A percentile compares a stretch with the other conserved stretches of the same genome.
phyloP scores from a whole-genome alignment of 2,888 invertebrate genomes.

The Amblyjoppa fuscipennis region DNA sequence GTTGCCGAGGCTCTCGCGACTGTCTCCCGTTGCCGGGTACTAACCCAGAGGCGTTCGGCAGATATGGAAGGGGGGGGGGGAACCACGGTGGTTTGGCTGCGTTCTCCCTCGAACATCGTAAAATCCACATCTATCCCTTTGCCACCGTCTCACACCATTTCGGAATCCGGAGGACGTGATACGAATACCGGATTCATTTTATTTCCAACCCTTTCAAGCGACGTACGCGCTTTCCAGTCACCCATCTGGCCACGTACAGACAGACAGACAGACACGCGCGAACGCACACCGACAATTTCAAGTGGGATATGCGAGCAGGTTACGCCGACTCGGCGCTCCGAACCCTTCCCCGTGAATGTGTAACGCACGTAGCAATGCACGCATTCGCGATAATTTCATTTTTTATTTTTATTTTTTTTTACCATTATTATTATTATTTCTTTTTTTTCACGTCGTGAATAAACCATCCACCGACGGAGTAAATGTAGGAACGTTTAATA shows the following conservation, averaged over 20 bases:
- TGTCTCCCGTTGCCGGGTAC: slow-evolving; percentile 65
- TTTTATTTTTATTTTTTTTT: slow-evolving; percentile 71
- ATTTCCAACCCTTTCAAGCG: slow-evolving; percentile 79
- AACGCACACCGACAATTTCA: background rate
- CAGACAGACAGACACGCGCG: slow-evolving; percentile 16
- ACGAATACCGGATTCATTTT: slow-evolving; percentile 80
- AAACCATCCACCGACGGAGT: slow-evolving; percentile 71
- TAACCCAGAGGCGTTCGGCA: slow-evolving; percentile 59
- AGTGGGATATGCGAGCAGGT: background rate
- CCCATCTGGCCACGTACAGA: slow-evolving; percentile 12
- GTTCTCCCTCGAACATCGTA: slow-evolving; percentile 69
- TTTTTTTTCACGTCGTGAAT: slow-evolving; percentile 75
- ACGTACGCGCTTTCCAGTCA: slow-evolving; percentile 46
- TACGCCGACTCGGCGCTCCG: slow-evolving; percentile 59
- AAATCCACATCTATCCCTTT: slow-evolving; percentile 74
- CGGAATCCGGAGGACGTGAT: slow-evolving; percentile 76
- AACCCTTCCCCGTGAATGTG: slow-evolving; percentile 39
- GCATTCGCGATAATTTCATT: slow-evolving; percentile 75
- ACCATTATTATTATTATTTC: slow-evolving; percentile 66
- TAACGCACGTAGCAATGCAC: slow-evolving; percentile 45
- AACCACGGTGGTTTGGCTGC: slow-evolving; percentile 36
- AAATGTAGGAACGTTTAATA: slow-evolving; percentile 68
- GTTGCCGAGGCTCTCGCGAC: slow-evolving; percentile 69
- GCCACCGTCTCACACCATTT: slow-evolving; percentile 69
- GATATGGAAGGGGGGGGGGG: slow-evolving; percentile 16